Evolutionary conservation across 2,888 invertebrate species (phyloP).

Genomic region (Eupeodes luniger): DNA sequence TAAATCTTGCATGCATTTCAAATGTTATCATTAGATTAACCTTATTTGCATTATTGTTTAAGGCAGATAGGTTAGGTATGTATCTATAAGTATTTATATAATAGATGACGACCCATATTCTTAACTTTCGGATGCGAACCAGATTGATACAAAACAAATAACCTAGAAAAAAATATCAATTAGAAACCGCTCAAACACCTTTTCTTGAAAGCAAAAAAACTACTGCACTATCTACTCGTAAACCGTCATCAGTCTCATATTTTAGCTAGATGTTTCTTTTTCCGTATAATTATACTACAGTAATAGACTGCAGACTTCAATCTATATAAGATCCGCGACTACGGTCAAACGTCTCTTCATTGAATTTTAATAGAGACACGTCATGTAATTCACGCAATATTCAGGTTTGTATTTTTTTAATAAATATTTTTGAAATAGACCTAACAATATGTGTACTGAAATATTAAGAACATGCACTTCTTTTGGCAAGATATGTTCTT

Average conservation of each 20-base stretch:
- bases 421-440: too few species aligned
- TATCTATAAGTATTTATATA: background rate
- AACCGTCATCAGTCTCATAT: slow-evolving; percentile 47
- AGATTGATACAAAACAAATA: background rate
- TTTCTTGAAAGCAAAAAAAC: slow-evolving; percentile 67
- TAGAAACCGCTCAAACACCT: slow-evolving; percentile 68
- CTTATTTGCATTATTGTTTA: background rate
- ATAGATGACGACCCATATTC: background rate
- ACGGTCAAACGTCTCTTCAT: background rate
- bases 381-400: too few species aligned
- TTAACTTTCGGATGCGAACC: background rate
- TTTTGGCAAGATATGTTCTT: too few species aligned
- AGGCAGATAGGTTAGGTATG: background rate
- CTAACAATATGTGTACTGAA: too few species aligned
- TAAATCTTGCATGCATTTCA: too few species aligned
- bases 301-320: background rate
- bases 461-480: too few species aligned
- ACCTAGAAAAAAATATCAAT: slow-evolving; percentile 49
- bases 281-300: slow-evolving; percentile 18
- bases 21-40: too few species aligned
- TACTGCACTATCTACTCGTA: slow-evolving; percentile 48
- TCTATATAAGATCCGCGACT: background rate
- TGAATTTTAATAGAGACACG: background rate
- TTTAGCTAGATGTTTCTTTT: slow-evolving; percentile 40
- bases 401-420: too few species aligned